Evolutionary conservation across 2,888 invertebrate genomes (phyloP), one percentile per base, ranked within the genome.

Genomic region (Venusia cambrica): DNA sequence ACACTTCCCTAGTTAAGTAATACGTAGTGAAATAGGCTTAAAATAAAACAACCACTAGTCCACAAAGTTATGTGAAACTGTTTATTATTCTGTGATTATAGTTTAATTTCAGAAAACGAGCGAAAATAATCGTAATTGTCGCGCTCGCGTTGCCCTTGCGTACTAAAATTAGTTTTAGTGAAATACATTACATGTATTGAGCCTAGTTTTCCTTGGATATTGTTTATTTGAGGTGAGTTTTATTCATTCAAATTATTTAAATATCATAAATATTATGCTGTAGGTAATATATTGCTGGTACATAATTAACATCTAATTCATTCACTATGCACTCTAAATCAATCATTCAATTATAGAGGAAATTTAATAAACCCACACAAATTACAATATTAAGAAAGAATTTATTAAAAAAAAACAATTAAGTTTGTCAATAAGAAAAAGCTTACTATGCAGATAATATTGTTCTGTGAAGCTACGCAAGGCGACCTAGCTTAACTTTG

Each of bases 61-160:
- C 41, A 39, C 62, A 56, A 45, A 71, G 77, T 77, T 73, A 71
- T 71, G 77, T 76, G 73, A 61, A 54, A 57, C 52, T 42, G 27
- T 35, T 44, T 31, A 41, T 44, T 40, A 44, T 46, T 45, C 42
- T 51, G 58, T 48, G 30, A 43, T 40, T 41, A 40, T 45, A 48
- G 32, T 36, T 31, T 31, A 32, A 41, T 39, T 39, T 37, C 30
- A 29, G 13, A 27, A 45, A 44, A 28, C 42, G 15, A 42, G 34
- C 21, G 13, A 44, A 39, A 37, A 43, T 34, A 36, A 40, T 42
- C 48, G 42, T 41, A 57, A 55, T 38, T 37, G n/a, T n/a, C n/a
- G n/a, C 39, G 44, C n/a, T 51, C 61, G 62, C 54, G 43, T 51
- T 62, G 63, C 51, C 66, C 63, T 69, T 65, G 68, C 54, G 45